Conservation (phyloP, 2,888 invertebrate genomes). For the Standfussiana lucernea region DNA sequence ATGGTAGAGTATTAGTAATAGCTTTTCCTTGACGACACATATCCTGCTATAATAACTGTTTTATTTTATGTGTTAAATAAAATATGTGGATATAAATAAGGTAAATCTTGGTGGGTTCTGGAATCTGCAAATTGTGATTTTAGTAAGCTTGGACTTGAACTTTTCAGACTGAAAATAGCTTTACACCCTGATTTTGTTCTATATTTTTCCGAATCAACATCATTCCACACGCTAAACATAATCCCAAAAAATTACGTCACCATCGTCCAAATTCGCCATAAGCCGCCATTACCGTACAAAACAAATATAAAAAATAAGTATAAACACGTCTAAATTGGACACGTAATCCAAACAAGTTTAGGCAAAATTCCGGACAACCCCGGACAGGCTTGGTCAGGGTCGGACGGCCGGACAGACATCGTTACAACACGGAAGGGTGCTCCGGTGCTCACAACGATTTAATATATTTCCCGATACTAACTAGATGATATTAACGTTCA, state of each 20-base stretch:
- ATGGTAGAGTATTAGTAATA: no score
- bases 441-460: conserved; percentile 69
- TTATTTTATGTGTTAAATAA: no score
- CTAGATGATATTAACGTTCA: conserved; percentile 53
- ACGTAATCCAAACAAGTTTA: conserved; percentile 77
- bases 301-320: conserved; percentile 57
- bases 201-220: no score
- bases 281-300: conserved; percentile 32
- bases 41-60: no score
- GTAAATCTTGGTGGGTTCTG: no score
- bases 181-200: neutral
- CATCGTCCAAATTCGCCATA: conserved; percentile 30
- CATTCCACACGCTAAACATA: conserved; percentile 1
- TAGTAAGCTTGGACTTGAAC: neutral
- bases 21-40: no score
- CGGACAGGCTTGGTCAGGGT: conserved; percentile 52
- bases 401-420: conserved; percentile 69
- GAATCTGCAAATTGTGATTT: neutral
- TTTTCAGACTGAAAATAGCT: neutral
- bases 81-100: no score
- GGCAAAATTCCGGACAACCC: conserved; percentile 66
- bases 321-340: conserved; percentile 65
- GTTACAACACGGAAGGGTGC: conserved; percentile 76
- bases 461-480: conserved; percentile 75
- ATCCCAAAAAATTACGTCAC: conserved; percentile 30